These are phyloP conservation scores for Ceyx margarethae DNA, from an alignment of 2,113 vertebrate genomes.

Conservation along the genomic window DNA sequence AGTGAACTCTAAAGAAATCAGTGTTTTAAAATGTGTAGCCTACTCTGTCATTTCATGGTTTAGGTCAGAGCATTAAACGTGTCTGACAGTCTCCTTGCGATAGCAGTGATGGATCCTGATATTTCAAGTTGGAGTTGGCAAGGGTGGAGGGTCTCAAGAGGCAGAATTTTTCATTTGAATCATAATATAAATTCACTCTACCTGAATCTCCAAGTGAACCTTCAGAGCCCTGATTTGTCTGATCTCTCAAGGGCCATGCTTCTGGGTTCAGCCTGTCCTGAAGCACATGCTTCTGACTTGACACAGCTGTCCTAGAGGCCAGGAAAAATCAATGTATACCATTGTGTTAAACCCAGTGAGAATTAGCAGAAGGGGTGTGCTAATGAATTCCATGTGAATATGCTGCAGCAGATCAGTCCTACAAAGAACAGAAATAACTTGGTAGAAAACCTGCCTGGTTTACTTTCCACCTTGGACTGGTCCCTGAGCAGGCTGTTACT, in stretches of 20 bases:
- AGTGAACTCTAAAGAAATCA: not conserved
- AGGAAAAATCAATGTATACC: not conserved
- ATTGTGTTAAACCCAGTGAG: not conserved
- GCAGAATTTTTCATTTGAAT: not conserved
- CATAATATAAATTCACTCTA: not conserved
- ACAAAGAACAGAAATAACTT: not conserved
- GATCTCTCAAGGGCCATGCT: not conserved
- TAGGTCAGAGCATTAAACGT: not conserved
- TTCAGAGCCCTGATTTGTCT: not conserved
- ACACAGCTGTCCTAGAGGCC: conserved; percentile 3
- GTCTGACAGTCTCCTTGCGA: not conserved
- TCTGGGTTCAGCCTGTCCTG: not conserved
- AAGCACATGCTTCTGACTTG: not conserved
- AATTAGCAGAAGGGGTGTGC: not conserved
- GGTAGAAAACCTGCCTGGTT: not conserved
- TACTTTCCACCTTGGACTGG: not conserved
- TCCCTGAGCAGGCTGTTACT: not conserved
- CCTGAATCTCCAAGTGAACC: not conserved
- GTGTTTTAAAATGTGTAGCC: not conserved
- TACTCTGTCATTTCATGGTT: not conserved
- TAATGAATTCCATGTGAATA: conserved; percentile 14
- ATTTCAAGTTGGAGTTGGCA: not conserved
- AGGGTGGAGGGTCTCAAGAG: not conserved
- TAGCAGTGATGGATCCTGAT: not conserved
- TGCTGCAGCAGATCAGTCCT: not conserved